Base-by-base conservation (phyloP, 2,113 vertebrate species). In the Dasyprocta punctata region DNA sequence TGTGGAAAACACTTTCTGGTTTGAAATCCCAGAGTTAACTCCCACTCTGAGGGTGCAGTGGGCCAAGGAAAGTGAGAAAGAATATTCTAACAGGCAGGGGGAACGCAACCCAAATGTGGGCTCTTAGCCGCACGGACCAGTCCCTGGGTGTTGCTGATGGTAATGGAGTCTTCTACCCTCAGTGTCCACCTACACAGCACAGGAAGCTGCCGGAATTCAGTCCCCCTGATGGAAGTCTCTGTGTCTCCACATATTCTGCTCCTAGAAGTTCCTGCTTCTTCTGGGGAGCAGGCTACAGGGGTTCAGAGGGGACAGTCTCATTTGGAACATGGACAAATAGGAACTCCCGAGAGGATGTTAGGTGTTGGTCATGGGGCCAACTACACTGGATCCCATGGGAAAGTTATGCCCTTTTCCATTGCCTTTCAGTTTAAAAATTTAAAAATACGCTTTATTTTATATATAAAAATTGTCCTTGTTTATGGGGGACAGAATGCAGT, bases 371-470 rank as follows among this genome's bases (percentile, higher is more conserved):
- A 1, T 47, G 33, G 41, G 44, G 9, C 56, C n/a, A 30, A 3
- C 1, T 1, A 44, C 20, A 12, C 63, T 9, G n/a, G 33, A 5
- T 24, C 84, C 52, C 8, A 17, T 1, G 2, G 44, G 1, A 3
- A 56, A 26, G 44, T 8, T 28, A 9, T 7, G 49, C 12, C 28
- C 47, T 56, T 69, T 36, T 47, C 52, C 26, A 24, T 12, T 14
- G 26, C 8, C 36, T 67, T 63, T 65, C 20, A 33, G 7, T 47
- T 5, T 13, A 10, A 3, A 56, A 36, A 75, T 54, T 24, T 41
- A 16, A 19, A 61, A 61, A 26, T 54, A n/a, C 22, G 78, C 30
- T 81, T 54, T 33, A 41, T 56, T 65, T 92, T 77, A 60, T 61
- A 30, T 28, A 7, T 17, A 22, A n/a, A 33, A 44, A 69, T n/a